Evolutionary conservation across 2,113 vertebrate species (phyloP).

Genomic region (Aplodontia rufa): DNA sequence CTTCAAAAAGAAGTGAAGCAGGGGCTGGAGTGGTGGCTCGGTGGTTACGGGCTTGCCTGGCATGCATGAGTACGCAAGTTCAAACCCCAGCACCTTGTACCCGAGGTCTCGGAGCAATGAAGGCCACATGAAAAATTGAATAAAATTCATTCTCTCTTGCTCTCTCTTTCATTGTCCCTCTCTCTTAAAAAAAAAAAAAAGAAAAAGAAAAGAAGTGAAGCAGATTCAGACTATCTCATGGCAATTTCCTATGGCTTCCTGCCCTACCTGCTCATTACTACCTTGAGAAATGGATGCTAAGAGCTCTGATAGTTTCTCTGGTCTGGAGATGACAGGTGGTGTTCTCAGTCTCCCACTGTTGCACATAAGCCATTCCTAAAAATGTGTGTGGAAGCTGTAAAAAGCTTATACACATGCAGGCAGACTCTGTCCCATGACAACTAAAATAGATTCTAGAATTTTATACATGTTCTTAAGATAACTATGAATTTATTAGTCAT

Average conservation of each 20-base stretch:
- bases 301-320: neutral
- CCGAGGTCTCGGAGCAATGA: no score
- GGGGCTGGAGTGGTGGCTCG: no score
- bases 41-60: no score
- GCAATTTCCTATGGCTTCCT: neutral
- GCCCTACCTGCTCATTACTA: neutral
- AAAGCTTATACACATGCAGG: neutral
- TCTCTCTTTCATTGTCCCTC: no score
- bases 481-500: neutral
- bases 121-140: no score
- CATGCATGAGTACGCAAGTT: no score
- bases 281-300: neutral
- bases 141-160: no score
- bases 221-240: neutral
- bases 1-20: neutral
- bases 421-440: neutral
- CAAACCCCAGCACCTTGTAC: no score
- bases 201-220: neutral
- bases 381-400: neutral
- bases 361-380: neutral
- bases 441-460: neutral
- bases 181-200: neutral
- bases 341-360: neutral
- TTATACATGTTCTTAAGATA: neutral
- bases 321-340: neutral